Percentiles rank a stretch among this genome's conserved stretches.
phyloP scores from a whole-genome alignment of 2,113 vertebrate species.

The Pterocles burchelli region DNA sequence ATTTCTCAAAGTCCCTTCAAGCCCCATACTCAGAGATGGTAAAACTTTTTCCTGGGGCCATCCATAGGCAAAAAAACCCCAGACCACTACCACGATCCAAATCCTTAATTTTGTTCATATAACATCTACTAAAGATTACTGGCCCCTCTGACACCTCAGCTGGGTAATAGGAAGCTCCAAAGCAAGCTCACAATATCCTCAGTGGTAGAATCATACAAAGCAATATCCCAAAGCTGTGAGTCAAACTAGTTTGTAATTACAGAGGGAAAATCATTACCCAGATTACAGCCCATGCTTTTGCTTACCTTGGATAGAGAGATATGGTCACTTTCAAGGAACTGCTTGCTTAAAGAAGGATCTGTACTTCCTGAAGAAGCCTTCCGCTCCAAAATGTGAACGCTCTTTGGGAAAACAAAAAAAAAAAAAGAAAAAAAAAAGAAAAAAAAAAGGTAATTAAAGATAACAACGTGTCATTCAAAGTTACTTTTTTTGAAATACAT shows the following conservation, averaged over 20 bases:
- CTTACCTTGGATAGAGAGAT: slow-evolving; percentile 76
- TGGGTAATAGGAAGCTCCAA: not conserved
- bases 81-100: not conserved
- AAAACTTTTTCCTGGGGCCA: not conserved
- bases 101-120: not conserved
- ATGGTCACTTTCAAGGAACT: slow-evolving; percentile 74
- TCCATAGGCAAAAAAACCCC: not conserved
- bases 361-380: slow-evolving; percentile 74
- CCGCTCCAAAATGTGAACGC: slow-evolving; percentile 74
- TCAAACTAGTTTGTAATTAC: not conserved
- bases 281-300: not conserved
- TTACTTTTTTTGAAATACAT: not conserved
- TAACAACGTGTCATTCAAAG: not conserved
- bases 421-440: not conserved
- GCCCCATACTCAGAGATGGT: not conserved
- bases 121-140: not conserved
- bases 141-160: not conserved
- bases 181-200: not conserved
- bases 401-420: slow-evolving; percentile 17
- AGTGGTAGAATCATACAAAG: not conserved
- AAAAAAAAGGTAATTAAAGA: not conserved
- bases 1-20: not conserved
- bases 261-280: not conserved
- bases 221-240: not conserved
- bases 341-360: slow-evolving; percentile 75